Evolutionary conservation across 2,888 invertebrate genomes (phyloP).

Genomic region (Mallateleia sp.): DNA sequence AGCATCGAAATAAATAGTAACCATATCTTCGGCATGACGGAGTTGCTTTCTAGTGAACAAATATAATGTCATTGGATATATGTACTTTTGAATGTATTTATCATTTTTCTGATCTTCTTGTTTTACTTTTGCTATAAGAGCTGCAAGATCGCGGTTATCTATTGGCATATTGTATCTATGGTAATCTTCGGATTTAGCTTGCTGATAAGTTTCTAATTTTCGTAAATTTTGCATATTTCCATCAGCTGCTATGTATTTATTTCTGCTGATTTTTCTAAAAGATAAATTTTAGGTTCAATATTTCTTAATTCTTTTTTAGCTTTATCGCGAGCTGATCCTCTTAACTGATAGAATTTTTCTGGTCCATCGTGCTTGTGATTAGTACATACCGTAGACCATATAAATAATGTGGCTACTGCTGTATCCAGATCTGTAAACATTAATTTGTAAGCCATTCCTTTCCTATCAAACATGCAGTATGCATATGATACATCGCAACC

Average conservation of each 20-base stretch:
- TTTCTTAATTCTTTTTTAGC: conserved; percentile 1
- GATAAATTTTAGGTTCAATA: background rate
- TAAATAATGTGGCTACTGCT: no score
- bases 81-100: conserved; percentile 7
- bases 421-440: no score
- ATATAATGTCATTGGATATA: background rate
- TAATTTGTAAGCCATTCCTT: no score
- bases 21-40: background rate
- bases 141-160: background rate
- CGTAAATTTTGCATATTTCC: no score
- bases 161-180: background rate
- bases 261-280: background rate
- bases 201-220: background rate
- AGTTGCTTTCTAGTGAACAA: conserved; percentile 13
- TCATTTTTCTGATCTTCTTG: background rate
- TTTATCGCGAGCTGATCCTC: background rate
- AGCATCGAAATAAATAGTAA: conserved; percentile 29
- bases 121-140: background rate
- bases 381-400: no score
- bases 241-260: background rate
- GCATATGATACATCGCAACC: no score
- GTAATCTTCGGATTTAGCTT: background rate
- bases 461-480: no score
- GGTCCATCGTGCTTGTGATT: background rate
- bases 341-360: background rate